Base-by-base conservation (phyloP, 2,888 invertebrate genomes). In the Pammene aurita region DNA sequence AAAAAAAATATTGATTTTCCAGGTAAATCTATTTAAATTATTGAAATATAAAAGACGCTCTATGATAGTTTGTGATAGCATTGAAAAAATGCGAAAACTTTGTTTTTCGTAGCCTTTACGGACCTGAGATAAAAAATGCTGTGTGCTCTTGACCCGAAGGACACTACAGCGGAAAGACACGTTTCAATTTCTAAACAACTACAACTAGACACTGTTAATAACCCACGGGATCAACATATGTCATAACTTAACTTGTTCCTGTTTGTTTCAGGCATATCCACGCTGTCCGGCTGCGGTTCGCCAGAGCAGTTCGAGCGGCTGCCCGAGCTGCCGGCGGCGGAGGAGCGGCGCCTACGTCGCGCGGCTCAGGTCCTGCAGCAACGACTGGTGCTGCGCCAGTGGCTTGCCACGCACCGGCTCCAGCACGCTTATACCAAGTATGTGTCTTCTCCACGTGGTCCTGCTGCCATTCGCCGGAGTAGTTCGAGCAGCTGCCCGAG, bases 321-420 rank as follows among this genome's bases (percentile, higher is more conserved):
- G 78, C 97, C 97, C 42, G 96, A 97, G 92, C 89, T 97, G 80
- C 97, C 97, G 75, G 95, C 96, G 58, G 95, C 96, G 70, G 97
- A 97, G 89, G 97, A 97, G 86, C 96, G 96, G 86, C 94, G 97
- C 61, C 92, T 97, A 73, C 96, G 96, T 77, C 94, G 96, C 55
- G 97, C 97, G 9, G 97, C 97, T 7, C 93, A 95, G 71, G 94
- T 96, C 74, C 92, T 97, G 78, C 97, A 97, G 87, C 97, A 97
- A 85, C 94, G 96, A 72, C 94, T 97, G 71, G 96, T 97, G 76
- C 93, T 97, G 77, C 95, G 97, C 35, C 96, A 97, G 93, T 97
- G 97, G 97, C 93, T 97, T 72, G 93, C 94, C 75, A 95, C 95
- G 75, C 95, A 96, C 85, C 94, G 94, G 52, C 92, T 96, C 72